A percentile compares a stretch with the other conserved stretches of the same genome.
Conservation (phyloP, 2,888 invertebrate genomes). For the Dendrolimus houi region DNA sequence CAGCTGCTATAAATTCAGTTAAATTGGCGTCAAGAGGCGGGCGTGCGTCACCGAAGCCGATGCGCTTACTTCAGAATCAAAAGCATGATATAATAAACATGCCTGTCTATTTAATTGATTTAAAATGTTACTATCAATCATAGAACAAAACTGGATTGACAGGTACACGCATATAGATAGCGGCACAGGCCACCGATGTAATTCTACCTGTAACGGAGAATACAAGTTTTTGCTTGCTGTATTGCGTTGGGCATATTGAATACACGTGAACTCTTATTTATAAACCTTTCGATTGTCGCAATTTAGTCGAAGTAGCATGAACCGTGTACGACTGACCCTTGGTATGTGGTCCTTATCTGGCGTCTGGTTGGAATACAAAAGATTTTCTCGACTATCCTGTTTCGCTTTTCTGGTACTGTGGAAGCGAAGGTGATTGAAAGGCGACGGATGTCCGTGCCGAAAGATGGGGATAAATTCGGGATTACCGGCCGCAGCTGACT, state of each 20-base stretch:
- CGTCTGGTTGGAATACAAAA: slow-evolving; percentile 28
- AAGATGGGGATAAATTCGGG: slow-evolving; percentile 47
- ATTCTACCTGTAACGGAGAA: slow-evolving; percentile 50
- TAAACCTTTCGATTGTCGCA: background rate
- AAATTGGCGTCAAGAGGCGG: slow-evolving; percentile 58
- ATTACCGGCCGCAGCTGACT: slow-evolving; percentile 49
- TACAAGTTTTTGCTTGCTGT: slow-evolving; percentile 49
- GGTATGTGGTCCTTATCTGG: slow-evolving; percentile 7
- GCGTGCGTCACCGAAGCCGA: slow-evolving; percentile 56
- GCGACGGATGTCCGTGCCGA: slow-evolving; percentile 40
- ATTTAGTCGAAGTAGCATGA: background rate
- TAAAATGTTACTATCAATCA: slow-evolving; percentile 10
- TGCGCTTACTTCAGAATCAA: slow-evolving; percentile 50
- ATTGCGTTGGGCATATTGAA: slow-evolving; percentile 10
- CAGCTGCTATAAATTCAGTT: slow-evolving; percentile 65
- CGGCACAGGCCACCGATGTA: slow-evolving; percentile 37
- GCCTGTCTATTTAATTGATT: background rate
- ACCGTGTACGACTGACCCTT: background rate
- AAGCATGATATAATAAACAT: slow-evolving; percentile 31
- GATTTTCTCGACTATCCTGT: slow-evolving; percentile 27
- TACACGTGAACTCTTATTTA: background rate
- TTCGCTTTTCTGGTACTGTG: slow-evolving; percentile 24
- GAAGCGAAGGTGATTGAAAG: slow-evolving; percentile 50
- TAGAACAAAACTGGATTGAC: slow-evolving; percentile 46
- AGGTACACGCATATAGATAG: slow-evolving; percentile 24